A percentile compares a stretch with the other conserved stretches of the same genome.
Evolutionary conservation across 64 coral and sea anemone species (phyloP).

Genomic region (Porites lutea): DNA sequence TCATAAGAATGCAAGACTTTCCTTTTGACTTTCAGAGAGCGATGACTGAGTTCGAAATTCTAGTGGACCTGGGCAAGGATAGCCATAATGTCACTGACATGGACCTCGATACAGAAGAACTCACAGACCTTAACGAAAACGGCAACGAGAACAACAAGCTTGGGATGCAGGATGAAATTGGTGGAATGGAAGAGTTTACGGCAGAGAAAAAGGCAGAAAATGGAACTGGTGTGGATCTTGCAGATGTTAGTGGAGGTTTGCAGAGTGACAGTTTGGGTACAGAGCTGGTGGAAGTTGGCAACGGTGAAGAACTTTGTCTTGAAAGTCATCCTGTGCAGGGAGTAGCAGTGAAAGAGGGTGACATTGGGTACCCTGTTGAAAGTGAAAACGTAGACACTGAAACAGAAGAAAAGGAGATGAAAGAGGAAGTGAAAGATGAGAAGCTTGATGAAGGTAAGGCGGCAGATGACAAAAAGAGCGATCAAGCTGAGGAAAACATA

Average conservation of each 20-base stretch:
- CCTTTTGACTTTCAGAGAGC: constrained; percentile 4
- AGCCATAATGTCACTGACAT: not conserved
- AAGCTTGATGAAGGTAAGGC: not conserved
- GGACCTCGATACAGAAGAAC: not conserved
- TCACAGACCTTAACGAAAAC: not conserved
- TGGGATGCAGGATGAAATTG: not conserved
- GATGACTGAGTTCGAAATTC: constrained; percentile 4
- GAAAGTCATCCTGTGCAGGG: not conserved
- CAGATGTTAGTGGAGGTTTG: not conserved
- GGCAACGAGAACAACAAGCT: not conserved
- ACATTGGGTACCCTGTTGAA: not conserved
- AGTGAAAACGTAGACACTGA: not conserved
- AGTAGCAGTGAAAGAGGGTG: not conserved
- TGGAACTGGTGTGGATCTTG: not conserved
- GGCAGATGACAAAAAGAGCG: not conserved
- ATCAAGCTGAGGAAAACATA: not conserved
- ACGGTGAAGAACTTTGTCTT: not conserved
- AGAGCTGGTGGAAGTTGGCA: not conserved
- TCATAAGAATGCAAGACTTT: no score
- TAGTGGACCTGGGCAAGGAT: constrained; percentile 13
- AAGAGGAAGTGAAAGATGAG: not conserved
- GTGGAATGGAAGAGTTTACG: not conserved
- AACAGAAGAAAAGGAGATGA: not conserved
- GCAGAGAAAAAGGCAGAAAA: not conserved
- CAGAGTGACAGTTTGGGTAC: not conserved